Base-by-base conservation (phyloP, 2,797 vertebrate species). In the Microctenopoma lineatum region DNA sequence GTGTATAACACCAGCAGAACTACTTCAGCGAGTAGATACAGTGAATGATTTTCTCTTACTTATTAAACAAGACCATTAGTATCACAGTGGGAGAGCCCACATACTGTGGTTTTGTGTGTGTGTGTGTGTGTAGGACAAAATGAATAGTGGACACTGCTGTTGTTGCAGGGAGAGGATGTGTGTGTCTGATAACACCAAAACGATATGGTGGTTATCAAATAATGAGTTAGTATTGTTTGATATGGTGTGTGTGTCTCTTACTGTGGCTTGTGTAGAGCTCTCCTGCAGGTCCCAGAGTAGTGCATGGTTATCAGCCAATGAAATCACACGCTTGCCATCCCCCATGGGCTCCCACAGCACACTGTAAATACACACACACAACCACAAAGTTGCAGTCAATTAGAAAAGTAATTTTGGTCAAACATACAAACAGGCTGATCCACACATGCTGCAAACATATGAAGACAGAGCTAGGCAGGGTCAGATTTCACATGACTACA, bases 301-400 rank as follows among this genome's bases (percentile, higher is more conserved):
- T 55, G 97, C 85, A 26, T 96, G 95, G 86, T 96, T 99, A 92
- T 98, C 98, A 18, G 96, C 96, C 94, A 99, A 84, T 0, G 98
- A 96, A 90, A 99, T 93, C 81, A 98, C 72, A 42, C 93, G 96
- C 89, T 95, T 97, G 57, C 98, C 97, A 0, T 98, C 96, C 48
- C 97, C 96, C 94, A 98, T 95, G 6, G 98, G 98, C 81, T 99
- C 98, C 98, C 98, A 99, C 18, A 94, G 80, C 75, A 98, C 95
- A 36, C 98, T 99, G 93, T 41, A 83, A 89, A 86, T 36, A 72
- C 70, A 88, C 58, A 80, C 34, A 51, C 38, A 62, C 18, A 57
- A 21, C 46, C 36, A 39, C 51, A 38, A 67, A 81, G 52, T 66
- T 57, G 70, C 14, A 21, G 72, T 81, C 55, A 68, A 51, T 66